phyloP scores from a whole-genome alignment of 2,797 vertebrate genomes.

The Spinibarbus caldwelli region DNA sequence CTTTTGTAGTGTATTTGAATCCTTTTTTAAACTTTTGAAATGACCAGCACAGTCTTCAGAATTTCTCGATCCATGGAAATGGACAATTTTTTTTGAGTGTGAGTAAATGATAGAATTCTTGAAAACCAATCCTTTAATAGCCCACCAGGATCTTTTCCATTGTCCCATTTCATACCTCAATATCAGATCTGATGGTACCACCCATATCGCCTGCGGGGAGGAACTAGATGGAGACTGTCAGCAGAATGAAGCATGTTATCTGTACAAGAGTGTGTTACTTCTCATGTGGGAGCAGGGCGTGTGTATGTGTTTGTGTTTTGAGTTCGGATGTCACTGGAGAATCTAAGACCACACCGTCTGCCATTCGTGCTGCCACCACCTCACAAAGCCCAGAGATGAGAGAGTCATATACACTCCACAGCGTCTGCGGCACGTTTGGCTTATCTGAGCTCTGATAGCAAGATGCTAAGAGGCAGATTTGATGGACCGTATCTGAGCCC shows the following conservation, averaged over 20 bases:
- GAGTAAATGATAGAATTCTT: background rate
- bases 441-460: constrained; percentile 57
- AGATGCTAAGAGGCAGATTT: constrained; percentile 26
- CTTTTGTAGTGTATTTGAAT: background rate
- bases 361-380: constrained; percentile 46
- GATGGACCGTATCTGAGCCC: constrained; percentile 26
- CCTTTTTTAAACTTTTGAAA: background rate
- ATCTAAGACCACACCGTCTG: constrained; percentile 52
- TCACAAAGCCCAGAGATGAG: constrained; percentile 41
- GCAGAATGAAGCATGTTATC: constrained; percentile 50
- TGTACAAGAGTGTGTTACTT: constrained; percentile 38
- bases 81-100: too few relatives aligned
- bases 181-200: constrained; percentile 46
- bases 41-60: background rate
- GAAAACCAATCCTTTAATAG: constrained; percentile 19
- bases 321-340: constrained; percentile 14
- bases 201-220: constrained; percentile 31
- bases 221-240: constrained; percentile 31
- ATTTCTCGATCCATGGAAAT: background rate
- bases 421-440: constrained; percentile 38
- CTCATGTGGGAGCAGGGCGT: constrained; percentile 21
- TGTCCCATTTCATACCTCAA: constrained; percentile 9
- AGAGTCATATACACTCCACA: constrained; percentile 31
- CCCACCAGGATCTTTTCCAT: constrained; percentile 31
- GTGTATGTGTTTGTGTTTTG: constrained; percentile 44